Percentiles rank a stretch among this genome's conserved stretches.
phyloP scores from a whole-genome alignment of 2,797 vertebrate genomes.

The Falco concolor region DNA sequence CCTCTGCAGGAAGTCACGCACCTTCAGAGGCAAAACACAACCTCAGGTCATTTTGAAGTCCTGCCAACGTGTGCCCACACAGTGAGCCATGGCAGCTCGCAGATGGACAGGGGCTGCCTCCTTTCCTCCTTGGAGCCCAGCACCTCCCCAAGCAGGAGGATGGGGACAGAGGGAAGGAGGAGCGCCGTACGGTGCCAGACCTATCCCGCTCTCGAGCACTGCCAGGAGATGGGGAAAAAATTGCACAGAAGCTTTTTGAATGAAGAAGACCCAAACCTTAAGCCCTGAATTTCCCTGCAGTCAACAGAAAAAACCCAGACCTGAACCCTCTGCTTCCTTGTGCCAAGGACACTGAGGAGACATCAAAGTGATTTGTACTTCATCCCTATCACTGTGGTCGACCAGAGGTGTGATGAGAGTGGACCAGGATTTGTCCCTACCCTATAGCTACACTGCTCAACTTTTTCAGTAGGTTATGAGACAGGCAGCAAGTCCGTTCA shows the following conservation, averaged over 20 bases:
- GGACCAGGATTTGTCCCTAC: not conserved
- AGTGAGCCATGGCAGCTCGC: not conserved
- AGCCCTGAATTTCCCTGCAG: not conserved
- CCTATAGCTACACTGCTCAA: fast-evolving
- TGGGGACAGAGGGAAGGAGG: not conserved
- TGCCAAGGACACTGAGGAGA: not conserved
- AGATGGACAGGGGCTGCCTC: not conserved
- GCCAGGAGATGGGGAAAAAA: not conserved
- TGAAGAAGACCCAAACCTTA: fast-evolving
- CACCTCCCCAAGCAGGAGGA: not conserved
- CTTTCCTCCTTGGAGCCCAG: not conserved
- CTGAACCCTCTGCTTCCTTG: not conserved
- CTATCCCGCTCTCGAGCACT: not conserved
- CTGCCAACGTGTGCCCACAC: fast-evolving
- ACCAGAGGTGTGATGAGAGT: not conserved
- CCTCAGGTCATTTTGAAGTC: not conserved
- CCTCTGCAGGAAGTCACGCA: not conserved
- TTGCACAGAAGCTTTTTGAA: not conserved
- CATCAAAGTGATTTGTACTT: not conserved
- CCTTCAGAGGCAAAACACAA: not conserved
- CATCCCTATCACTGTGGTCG: not conserved
- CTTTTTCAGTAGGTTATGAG: not conserved
- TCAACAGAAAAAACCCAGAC: not conserved
- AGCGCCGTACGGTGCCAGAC: not conserved
- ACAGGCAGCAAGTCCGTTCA: not conserved